Evolutionary conservation across 2,888 invertebrate genomes (phyloP), one percentile per base, ranked within the genome.

Genomic region (Eurois occulta): DNA sequence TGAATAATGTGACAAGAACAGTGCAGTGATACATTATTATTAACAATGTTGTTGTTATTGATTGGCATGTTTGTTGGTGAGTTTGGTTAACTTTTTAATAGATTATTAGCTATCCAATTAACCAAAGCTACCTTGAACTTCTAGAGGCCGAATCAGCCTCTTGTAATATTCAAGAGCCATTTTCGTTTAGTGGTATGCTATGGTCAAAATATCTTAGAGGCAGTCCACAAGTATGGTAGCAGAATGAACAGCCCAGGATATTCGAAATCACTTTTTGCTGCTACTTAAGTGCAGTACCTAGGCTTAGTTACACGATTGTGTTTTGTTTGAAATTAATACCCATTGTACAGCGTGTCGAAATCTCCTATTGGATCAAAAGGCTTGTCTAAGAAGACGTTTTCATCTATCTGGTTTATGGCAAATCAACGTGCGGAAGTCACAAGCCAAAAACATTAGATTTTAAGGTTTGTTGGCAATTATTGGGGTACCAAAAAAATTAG

Each of bases 51-150:
- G 90, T 85, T 94, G 75, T 80, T 94, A 86, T 87, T 94, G 71
- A 86, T 94, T 75, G 89, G 92, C 85, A 88, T 94, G 88, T 90
- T 93, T 78, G 86, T 94, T 86, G 94, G 94, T 94, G 81, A 94
- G 94, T 93, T 84, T 28, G 81, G 73, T 35, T 48, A 28, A 66
- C 46, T 77, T 77, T 82, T 76, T 72, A 58, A 41, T 75, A 35
- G n/a, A 28, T 69, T 21, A n/a, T 55, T 10, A 10, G 16, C 4
- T 13, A 5, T 11, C 5, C 4, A 7, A 13, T 52, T 11, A 52
- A 21, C 13, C 10, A 55, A 46, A 28, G 28, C 24, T 64, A 3
- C 0, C 18, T 28, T 41, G 18, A 7, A 35, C 2, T 32, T 16
- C 4, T 41, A 7, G 4, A 10, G 2, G 16, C 8, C 16, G 16